Percentiles rank a stretch among this genome's conserved stretches.
Conservation (phyloP, 2,888 invertebrate species). For the Siphonodentalium dalli region DNA sequence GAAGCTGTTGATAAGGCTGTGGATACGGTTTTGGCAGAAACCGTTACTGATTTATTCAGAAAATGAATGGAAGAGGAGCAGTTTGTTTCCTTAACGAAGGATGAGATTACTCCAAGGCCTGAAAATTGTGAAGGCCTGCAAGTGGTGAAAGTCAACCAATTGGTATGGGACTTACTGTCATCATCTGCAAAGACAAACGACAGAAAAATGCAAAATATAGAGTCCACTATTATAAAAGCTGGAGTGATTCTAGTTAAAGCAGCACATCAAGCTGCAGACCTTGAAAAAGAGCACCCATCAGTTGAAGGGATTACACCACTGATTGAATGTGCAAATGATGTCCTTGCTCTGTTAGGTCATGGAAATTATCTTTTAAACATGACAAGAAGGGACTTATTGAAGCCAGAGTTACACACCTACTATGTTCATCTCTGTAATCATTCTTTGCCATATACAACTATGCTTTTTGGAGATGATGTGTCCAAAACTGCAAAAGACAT, state of each 20-base stretch:
- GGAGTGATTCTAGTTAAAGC: too few relatives aligned
- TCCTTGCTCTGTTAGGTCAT: constrained; percentile 23
- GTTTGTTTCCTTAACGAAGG: constrained; percentile 17
- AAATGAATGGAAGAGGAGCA: constrained; percentile 21
- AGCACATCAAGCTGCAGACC: too few relatives aligned
- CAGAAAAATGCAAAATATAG: constrained; percentile 13
- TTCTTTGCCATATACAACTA: constrained; percentile 7
- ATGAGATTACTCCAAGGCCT: constrained; percentile 15
- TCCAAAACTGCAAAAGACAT: constrained; percentile 25
- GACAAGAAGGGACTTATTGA: constrained; percentile 13
- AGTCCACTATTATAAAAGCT: constrained; percentile 17
- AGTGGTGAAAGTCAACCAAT: constrained; percentile 14
- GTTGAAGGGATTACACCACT: too few relatives aligned
- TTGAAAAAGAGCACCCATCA: too few relatives aligned
- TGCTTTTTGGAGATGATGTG: constrained; percentile 27
- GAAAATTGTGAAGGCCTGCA: constrained; percentile 18
- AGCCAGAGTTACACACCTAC: constrained; percentile 13
- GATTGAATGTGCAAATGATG: too few relatives aligned
- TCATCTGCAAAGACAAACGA: constrained; percentile 7
- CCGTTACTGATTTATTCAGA: constrained; percentile 15
- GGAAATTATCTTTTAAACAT: constrained; percentile 23
- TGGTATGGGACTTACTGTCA: constrained; percentile 15
- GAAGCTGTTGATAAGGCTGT: constrained; percentile 13
- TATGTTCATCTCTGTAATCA: constrained; percentile 16
- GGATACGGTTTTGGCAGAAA: constrained; percentile 15